Evolutionary conservation across 2,113 vertebrate species (phyloP).

Genomic region (Patagioenas fasciata): DNA sequence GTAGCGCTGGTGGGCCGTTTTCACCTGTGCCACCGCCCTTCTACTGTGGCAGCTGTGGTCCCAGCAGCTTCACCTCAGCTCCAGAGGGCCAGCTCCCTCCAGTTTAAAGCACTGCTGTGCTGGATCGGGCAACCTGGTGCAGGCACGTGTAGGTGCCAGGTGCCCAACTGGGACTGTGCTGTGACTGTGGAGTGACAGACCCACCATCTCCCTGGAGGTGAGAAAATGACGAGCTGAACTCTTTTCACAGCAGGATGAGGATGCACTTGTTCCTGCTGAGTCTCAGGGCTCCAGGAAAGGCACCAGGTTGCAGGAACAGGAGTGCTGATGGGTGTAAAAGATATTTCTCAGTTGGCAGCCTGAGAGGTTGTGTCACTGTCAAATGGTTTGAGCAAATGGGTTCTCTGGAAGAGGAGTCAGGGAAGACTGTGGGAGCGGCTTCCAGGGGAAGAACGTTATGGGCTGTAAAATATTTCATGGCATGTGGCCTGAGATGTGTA

Average conservation of each 20-base stretch:
- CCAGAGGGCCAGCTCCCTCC: not conserved
- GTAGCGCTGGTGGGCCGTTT: fast-evolving
- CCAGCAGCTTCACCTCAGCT: not conserved
- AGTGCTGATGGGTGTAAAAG: not conserved
- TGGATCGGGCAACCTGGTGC: not conserved
- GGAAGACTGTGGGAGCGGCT: not conserved
- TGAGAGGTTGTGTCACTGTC: not conserved
- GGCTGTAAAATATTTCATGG: not conserved
- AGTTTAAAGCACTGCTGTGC: not conserved
- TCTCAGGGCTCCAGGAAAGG: not conserved
- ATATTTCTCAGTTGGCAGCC: not conserved
- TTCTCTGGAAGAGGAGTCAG: not conserved
- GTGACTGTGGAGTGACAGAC: not conserved
- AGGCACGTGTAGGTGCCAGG: fast-evolving
- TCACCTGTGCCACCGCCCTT: not conserved
- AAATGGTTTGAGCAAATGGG: not conserved
- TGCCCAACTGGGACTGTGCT: fast-evolving
- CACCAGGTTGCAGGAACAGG: not conserved
- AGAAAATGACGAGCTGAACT: not conserved
- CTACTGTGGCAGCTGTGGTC: not conserved
- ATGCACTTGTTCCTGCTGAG: not conserved
- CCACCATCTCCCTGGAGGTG: fast-evolving
- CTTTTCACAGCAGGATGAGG: not conserved
- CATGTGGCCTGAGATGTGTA: not conserved
- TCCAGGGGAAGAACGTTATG: not conserved